Evolutionary conservation across 1,140 invertebrate species (phyloP).

Genomic region (Eueides isabella): DNA sequence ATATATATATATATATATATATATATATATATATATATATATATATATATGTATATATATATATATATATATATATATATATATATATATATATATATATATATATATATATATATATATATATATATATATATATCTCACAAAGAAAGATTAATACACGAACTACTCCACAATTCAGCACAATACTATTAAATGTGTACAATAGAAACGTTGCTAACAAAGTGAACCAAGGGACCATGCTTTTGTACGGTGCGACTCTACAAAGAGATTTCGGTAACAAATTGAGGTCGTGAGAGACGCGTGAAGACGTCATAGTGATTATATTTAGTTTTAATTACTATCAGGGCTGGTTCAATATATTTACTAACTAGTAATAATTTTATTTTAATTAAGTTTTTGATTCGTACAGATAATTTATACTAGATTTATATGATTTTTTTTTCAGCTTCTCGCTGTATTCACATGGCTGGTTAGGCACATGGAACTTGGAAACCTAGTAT

Average conservation of each 20-base stretch:
- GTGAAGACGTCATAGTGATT: constrained; percentile 14
- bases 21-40: too few species aligned
- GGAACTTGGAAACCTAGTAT: not conserved
- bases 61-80: too few species aligned
- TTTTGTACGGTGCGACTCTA: constrained; percentile 17
- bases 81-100: too few species aligned
- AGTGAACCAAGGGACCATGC: constrained; percentile 11
- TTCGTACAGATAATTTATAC: too few species aligned
- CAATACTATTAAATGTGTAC: constrained; percentile 21
- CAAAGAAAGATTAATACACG: not conserved
- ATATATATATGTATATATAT: too few species aligned
- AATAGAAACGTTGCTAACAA: constrained; percentile 16
- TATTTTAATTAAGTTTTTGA: too few species aligned
- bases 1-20: too few species aligned
- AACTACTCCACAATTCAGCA: not conserved
- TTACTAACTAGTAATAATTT: too few species aligned
- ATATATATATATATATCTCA: too few species aligned
- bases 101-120: too few species aligned
- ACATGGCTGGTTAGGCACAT: not conserved
- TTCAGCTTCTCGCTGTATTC: too few species aligned
- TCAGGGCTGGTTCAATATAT: not conserved
- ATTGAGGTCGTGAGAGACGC: constrained; percentile 24
- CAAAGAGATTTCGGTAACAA: constrained; percentile 31
- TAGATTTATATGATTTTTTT: too few species aligned
- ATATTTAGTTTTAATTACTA: constrained; percentile 25